A percentile compares a stretch with the other conserved stretches of the same genome.
These are phyloP conservation scores for Thymelicus lineola DNA, from an alignment of 2,888 invertebrate species.

Conservation along the genomic window DNA sequence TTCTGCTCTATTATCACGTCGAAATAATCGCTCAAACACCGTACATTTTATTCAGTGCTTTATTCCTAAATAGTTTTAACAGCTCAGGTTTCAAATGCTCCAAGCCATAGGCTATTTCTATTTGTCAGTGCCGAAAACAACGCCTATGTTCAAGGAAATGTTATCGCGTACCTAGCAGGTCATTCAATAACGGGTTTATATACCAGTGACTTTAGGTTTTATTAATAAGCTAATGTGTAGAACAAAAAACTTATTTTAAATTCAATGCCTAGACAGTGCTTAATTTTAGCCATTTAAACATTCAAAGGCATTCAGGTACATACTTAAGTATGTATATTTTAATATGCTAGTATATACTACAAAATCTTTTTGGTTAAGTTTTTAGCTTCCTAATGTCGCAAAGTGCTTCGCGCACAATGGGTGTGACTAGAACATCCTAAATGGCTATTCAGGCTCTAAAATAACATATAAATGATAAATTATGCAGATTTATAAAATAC, in stretches of 20 bases:
- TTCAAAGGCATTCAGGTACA: conserved; percentile 3
- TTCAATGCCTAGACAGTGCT: conserved; percentile 21
- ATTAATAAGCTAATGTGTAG: not conserved
- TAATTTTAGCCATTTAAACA: conserved; percentile 10
- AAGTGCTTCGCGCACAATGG: too few relatives aligned
- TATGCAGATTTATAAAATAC: conserved; percentile 30
- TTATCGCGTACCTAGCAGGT: not conserved
- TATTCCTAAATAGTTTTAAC: conserved; percentile 21
- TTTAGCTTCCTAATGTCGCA: not conserved
- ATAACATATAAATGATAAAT: not conserved
- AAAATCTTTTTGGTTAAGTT: not conserved
- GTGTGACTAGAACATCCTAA: too few relatives aligned
- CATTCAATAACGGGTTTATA: conserved; percentile 17
- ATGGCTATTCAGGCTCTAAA: not conserved
- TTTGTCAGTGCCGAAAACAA: conserved; percentile 16
- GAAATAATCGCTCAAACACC: conserved; percentile 69
- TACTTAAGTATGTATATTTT: not conserved
- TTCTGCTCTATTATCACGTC: conserved; percentile 74
- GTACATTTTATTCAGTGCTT: conserved; percentile 57
- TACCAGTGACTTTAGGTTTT: conserved; percentile 39
- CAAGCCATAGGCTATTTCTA: not conserved
- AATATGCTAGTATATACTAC: not conserved
- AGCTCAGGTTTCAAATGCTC: not conserved
- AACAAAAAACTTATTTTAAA: conserved; percentile 27
- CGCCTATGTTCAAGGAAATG: conserved; percentile 9